Conservation (phyloP, 2,113 vertebrate genomes). For the Ahaetulla prasina region DNA sequence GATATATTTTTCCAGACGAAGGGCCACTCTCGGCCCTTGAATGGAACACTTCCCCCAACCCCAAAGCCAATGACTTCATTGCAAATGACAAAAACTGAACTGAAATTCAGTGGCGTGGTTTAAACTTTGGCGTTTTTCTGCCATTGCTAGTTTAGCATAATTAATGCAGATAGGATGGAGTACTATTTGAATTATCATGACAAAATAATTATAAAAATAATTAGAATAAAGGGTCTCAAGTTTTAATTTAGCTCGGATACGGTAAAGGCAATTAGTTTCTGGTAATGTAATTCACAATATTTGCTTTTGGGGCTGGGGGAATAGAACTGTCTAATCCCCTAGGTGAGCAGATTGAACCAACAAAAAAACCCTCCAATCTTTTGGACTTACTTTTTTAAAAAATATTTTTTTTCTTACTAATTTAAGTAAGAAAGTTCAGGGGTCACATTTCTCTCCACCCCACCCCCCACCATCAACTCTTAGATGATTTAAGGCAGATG, state of each 20-base stretch:
- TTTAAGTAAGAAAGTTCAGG: not conserved
- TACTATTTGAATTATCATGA: not conserved
- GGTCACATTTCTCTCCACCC: not conserved
- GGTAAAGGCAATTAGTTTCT: not conserved
- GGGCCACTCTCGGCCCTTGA: not conserved
- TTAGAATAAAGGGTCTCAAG: not conserved
- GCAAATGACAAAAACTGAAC: not conserved
- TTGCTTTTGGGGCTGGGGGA: not conserved
- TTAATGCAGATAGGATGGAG: not conserved
- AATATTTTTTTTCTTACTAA: no score
- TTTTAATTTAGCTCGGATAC: not conserved
- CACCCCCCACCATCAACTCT: not conserved
- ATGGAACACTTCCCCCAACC: not conserved
- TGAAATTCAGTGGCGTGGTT: not conserved
- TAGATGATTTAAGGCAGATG: not conserved
- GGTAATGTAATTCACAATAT: not conserved
- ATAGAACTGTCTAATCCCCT: not conserved
- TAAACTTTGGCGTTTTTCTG: not conserved
- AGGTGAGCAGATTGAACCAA: not conserved
- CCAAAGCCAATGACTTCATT: not conserved
- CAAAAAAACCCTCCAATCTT: no score
- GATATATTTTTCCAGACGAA: not conserved
- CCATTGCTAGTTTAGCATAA: not conserved
- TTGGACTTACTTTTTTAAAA: not conserved
- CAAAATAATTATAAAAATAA: not conserved